Conservation (phyloP, 2,888 invertebrate species). For the Zonitis immaculata region DNA sequence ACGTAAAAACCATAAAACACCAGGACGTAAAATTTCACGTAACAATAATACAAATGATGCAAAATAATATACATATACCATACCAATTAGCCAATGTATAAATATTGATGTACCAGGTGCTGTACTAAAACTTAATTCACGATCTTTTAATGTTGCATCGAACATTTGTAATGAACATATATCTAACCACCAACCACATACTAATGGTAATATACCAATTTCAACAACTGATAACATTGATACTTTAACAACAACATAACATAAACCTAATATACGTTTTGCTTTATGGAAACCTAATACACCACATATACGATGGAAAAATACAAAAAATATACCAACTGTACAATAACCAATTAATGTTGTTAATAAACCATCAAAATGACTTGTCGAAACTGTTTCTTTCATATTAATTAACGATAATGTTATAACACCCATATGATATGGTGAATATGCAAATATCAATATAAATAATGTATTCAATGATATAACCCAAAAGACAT, state of each 20-base stretch:
- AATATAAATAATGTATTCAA: conserved; percentile 95
- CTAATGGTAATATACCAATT: conserved; percentile 92
- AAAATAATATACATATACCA: conserved; percentile 99
- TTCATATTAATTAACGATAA: conserved; percentile 67
- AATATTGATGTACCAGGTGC: conserved; percentile 97
- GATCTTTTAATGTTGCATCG: conserved; percentile 81
- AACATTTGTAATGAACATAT: conserved; percentile 93
- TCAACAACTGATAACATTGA: conserved; percentile 94
- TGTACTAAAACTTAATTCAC: conserved; percentile 80
- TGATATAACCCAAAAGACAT: conserved; percentile 99
- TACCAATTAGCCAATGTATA: conserved; percentile 98
- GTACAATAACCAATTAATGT: conserved; percentile 91
- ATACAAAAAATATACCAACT: conserved; percentile 75
- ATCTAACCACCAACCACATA: conserved; percentile 99
- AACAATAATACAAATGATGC: conserved; percentile 92
- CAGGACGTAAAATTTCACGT: conserved; percentile 91
- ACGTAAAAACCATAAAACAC: conserved; percentile 95
- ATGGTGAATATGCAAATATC: conserved; percentile 95
- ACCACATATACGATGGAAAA: conserved; percentile 80
- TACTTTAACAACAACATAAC: conserved; percentile 87
- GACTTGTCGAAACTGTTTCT: conserved; percentile 66
- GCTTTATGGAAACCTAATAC: conserved; percentile 75
- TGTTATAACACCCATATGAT: conserved; percentile 87
- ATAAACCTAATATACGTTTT: conserved; percentile 82
- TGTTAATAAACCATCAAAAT: conserved; percentile 90